Evolutionary conservation across 2,113 vertebrate species (phyloP), one percentile per base, ranked within the genome.

Genomic region (Rostratula benghalensis): DNA sequence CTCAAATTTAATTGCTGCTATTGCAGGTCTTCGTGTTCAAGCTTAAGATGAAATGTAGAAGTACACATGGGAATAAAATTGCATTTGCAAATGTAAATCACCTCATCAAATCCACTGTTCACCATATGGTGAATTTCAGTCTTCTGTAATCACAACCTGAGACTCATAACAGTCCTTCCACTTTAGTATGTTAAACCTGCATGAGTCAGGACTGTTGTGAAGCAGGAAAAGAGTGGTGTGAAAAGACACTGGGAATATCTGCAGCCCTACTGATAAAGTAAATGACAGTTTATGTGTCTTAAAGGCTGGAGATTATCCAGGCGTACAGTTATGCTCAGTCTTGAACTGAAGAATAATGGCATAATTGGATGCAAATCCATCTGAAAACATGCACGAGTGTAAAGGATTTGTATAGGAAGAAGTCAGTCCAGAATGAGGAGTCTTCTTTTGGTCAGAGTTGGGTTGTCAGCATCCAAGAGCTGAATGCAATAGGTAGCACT

Each of bases 81-180:
- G 7, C 20, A 48, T 68, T 89, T 79, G 56, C 64, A 79, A 75
- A 89, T 83, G 74, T 71, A 84, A 84, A 91, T 84, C 50, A 68
- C 41, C 60, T 82, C 28, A 64, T 82, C 48, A 91, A 85, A 76
- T 75, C n/a, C 50, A 45, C 39, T 0, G 2, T 67, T 96, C 57
- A 56, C 95, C 92, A 76, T 93, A 68, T 93, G 90, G 70, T 43
- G 53, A 39, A 59, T 93, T 95, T 68, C 57, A 68, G 51, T 71
- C 70, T 70, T 28, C 56, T 76, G 9, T 82, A 71, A 43, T 87
- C 48, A 35, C 33, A 91, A 69, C 35, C 74, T 70, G 69, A 43
- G 87, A 25, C 17, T 87, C 41, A 3, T 60, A 86, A 16, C 68
- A 54, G 59, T 63, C 67, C 35, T 60, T 94, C 31, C 41, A 28